Conservation (phyloP, 2,113 vertebrate species). For the Megaceryle torquata region DNA sequence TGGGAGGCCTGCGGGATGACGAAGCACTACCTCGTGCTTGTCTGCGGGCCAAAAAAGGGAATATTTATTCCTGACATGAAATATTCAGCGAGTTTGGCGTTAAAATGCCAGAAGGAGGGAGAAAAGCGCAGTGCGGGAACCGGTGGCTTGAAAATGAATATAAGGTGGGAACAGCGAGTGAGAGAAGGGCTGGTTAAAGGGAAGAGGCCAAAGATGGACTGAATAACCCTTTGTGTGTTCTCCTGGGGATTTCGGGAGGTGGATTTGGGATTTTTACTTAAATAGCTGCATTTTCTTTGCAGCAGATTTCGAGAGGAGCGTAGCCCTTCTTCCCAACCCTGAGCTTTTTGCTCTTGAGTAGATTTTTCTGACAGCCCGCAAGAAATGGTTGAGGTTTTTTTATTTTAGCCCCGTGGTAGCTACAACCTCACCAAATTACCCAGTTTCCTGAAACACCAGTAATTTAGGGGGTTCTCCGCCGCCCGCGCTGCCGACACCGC, state of each 20-base stretch:
- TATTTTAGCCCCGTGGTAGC: neutral
- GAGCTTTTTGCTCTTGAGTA: neutral
- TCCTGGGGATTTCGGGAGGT: neutral
- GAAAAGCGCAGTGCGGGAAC: neutral
- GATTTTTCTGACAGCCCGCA: neutral
- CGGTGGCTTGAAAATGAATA: rapidly evolving
- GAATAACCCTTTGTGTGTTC: neutral
- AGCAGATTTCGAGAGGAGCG: neutral
- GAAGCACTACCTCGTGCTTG: neutral
- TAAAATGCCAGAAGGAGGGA: neutral
- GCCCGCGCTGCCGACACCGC: neutral
- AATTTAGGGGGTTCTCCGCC: neutral
- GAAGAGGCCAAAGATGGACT: neutral
- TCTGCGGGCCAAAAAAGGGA: neutral
- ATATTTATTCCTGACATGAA: neutral
- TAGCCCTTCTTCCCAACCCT: neutral
- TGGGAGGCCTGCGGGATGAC: rapidly evolving
- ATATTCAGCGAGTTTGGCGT: neutral
- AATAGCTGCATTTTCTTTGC: neutral
- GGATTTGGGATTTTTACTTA: neutral
- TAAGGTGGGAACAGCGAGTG: neutral
- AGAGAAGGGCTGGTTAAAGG: neutral
- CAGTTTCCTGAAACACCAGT: neutral
- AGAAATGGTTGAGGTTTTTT: neutral
- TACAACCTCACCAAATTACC: neutral